phyloP scores from a whole-genome alignment of 1,140 invertebrate genomes.

The Eurosta solidaginis region DNA sequence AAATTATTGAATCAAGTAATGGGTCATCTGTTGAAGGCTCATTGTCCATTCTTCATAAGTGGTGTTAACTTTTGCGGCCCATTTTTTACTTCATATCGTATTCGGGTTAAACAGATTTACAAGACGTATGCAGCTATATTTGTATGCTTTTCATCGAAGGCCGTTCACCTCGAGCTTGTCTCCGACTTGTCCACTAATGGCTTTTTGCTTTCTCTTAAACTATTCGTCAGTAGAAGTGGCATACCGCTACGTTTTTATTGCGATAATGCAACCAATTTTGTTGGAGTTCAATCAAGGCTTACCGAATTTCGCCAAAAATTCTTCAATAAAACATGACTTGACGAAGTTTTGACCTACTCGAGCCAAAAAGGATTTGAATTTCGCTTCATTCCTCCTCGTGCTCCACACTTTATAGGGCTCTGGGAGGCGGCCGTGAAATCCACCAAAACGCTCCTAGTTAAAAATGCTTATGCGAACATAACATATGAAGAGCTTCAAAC shows the following conservation, averaged over 20 bases:
- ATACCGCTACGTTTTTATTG: conserved; percentile 36
- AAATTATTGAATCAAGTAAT: conserved; percentile 31
- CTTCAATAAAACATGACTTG: neutral
- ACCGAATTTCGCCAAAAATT: neutral
- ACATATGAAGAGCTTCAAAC: too few relatives aligned
- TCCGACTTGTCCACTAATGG: conserved; percentile 39
- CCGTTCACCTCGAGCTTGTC: conserved; percentile 48
- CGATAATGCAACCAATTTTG: conserved; percentile 50
- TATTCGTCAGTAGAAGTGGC: conserved; percentile 45
- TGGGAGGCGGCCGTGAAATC: too few relatives aligned
- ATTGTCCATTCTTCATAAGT: neutral
- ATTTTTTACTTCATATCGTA: conserved; percentile 25
- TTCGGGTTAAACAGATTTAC: conserved; percentile 3
- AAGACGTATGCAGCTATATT: conserved; percentile 33
- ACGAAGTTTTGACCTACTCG: neutral
- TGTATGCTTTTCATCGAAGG: conserved; percentile 32
- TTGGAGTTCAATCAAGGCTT: conserved; percentile 38
- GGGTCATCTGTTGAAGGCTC: conserved; percentile 24
- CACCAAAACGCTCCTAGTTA: too few relatives aligned
- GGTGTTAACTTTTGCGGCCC: conserved; percentile 31
- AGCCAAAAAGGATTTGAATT: neutral
- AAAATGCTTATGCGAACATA: too few relatives aligned
- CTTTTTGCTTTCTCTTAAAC: conserved; percentile 43
- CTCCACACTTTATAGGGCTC: too few relatives aligned
- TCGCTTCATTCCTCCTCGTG: too few relatives aligned